Conservation (phyloP, 2,113 vertebrate genomes). For the Ceratotherium simum region DNA sequence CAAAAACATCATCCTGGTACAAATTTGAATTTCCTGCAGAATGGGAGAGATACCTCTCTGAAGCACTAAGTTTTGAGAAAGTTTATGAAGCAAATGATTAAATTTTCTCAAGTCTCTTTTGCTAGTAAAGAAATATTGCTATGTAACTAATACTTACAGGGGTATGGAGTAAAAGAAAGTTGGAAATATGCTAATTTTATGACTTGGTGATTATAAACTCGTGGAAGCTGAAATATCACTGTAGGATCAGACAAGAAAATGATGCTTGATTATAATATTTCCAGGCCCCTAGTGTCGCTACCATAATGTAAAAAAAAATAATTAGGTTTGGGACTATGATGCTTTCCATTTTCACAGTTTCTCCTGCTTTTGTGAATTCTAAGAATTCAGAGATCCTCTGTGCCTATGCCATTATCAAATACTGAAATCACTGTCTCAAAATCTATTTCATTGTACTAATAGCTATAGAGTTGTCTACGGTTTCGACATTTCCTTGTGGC, state of each 20-base stretch:
- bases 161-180: not conserved
- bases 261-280: conserved; percentile 40
- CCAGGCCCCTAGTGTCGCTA: not conserved
- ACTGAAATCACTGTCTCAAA: conserved; percentile 1
- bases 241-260: conserved; percentile 63
- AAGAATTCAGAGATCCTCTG: conserved; percentile 37
- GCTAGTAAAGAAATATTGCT: not conserved
- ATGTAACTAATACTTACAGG: not conserved
- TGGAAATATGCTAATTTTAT: not conserved
- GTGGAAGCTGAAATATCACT: conserved; percentile 12
- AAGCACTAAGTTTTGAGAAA: conserved; percentile 18
- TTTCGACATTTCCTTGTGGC: conserved; percentile 58
- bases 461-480: conserved; percentile 52
- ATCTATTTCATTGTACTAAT: conserved; percentile 36
- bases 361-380: conserved; percentile 56
- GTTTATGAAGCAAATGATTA: conserved; percentile 34
- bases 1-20: not conserved
- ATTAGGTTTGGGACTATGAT: not conserved
- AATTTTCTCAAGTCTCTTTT: conserved; percentile 19
- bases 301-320: conserved; percentile 35
- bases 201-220: not conserved
- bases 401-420: conserved; percentile 15
- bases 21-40: not conserved
- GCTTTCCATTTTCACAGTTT: conserved; percentile 50
- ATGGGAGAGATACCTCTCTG: not conserved